Percentiles rank a stretch among this genome's conserved stretches.
Conservation (phyloP, 2,888 invertebrate species). For the Microctonus aethiopoides region DNA sequence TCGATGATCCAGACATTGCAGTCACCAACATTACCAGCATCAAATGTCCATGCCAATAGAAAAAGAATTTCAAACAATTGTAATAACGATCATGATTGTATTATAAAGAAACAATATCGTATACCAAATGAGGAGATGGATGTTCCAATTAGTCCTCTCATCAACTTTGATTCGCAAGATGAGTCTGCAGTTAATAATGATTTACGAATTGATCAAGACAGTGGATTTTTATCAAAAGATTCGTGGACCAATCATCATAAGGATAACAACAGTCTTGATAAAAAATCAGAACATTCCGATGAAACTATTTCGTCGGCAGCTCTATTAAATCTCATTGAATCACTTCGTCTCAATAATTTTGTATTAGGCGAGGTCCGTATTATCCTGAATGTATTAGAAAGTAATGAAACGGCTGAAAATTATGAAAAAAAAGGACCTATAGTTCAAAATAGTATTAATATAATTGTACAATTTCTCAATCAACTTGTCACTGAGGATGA, state of each 20-base stretch:
- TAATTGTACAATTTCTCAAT: not conserved
- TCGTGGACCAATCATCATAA: no score
- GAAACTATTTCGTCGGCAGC: not conserved
- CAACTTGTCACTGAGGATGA: not conserved
- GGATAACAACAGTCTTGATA: not conserved
- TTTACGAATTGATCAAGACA: not conserved
- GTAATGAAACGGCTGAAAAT: not conserved
- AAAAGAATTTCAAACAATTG: no score
- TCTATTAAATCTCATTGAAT: not conserved
- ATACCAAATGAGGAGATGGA: conserved; percentile 14
- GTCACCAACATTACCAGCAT: not conserved
- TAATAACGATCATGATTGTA: not conserved
- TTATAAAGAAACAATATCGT: not conserved
- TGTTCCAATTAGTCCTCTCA: not conserved
- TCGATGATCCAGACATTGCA: not conserved
- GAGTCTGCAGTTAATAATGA: not conserved
- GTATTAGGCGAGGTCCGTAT: not conserved
- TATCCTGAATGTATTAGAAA: not conserved
- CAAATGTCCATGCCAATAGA: no score
- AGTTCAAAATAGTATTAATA: not conserved
- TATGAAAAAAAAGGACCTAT: not conserved
- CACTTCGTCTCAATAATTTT: not conserved
- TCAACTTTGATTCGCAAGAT: conserved; percentile 9
- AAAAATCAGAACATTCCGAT: not conserved
- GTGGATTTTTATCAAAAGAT: conserved; percentile 4